phyloP scores from a whole-genome alignment of 2,797 vertebrate species.

The Neostethus bicornis region DNA sequence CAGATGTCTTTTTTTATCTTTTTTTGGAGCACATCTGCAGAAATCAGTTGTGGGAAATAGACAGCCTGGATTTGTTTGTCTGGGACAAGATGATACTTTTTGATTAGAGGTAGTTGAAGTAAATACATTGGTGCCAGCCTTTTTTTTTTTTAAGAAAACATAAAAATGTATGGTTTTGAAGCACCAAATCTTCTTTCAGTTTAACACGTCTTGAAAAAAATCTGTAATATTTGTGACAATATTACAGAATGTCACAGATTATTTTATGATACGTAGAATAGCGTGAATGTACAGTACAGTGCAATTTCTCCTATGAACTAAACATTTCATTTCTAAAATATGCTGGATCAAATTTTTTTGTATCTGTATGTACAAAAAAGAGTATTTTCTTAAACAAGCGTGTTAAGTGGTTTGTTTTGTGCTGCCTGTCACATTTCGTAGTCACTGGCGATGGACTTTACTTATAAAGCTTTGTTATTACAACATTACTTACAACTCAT shows the following conservation, averaged over 20 bases:
- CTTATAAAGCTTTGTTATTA: no score
- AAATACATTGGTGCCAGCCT: conserved; percentile 65
- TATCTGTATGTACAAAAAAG: no score
- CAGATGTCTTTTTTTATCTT: conserved; percentile 70
- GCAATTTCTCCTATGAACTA: no score
- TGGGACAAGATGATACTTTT: conserved; percentile 69
- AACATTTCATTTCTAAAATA: no score
- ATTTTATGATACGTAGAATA: conserved; percentile 60
- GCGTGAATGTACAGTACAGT: no score
- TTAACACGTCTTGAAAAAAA: conserved; percentile 51
- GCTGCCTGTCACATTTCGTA: no score
- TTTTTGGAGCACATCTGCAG: conserved; percentile 66
- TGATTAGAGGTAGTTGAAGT: conserved; percentile 68
- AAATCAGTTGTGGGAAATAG: conserved; percentile 68
- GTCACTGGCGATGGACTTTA: no score
- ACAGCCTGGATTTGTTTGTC: conserved; percentile 69
- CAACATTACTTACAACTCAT: no score
- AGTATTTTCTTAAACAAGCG: no score
- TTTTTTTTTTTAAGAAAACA: conserved; percentile 60
- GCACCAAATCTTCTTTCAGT: conserved; percentile 61
- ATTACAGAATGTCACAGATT: conserved; percentile 51
- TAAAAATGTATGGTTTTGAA: conserved; percentile 55
- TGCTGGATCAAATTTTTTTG: no score
- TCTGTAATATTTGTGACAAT: conserved; percentile 40
- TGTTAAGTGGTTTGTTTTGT: no score